Conservation (phyloP, 2,888 invertebrate genomes). For the Boloria euphrosyne region DNA sequence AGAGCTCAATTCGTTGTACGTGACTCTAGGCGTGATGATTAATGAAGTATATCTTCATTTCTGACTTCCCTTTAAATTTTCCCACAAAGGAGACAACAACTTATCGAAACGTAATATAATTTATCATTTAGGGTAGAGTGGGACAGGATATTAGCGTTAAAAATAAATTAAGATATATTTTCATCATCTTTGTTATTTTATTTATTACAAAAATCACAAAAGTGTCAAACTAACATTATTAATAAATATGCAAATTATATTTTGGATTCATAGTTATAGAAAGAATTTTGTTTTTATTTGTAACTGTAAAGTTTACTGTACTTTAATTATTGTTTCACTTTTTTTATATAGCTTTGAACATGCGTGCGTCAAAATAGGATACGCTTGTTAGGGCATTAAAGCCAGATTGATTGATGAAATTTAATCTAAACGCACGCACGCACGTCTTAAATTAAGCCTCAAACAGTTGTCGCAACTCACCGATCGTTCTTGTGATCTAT, state of each 20-base stretch:
- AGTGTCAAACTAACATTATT: too few relatives aligned
- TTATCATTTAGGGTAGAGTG: constrained; percentile 20
- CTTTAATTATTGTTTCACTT: too few relatives aligned
- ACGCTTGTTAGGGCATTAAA: too few relatives aligned
- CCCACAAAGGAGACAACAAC: constrained; percentile 28
- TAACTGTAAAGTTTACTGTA: too few relatives aligned
- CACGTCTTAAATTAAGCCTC: constrained; percentile 72
- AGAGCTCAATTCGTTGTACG: constrained; percentile 34
- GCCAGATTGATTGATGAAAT: too few relatives aligned
- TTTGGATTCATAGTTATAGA: too few relatives aligned
- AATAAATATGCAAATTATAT: too few relatives aligned
- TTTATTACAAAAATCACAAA: too few relatives aligned
- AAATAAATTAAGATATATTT: background rate
- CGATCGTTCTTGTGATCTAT: constrained; percentile 56
- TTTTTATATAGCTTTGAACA: too few relatives aligned
- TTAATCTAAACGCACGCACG: constrained; percentile 40
- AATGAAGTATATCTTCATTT: constrained; percentile 36
- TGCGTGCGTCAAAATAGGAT: too few relatives aligned
- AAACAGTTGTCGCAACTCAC: constrained; percentile 69
- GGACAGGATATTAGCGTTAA: constrained; percentile 3
- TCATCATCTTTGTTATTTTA: too few relatives aligned
- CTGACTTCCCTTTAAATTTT: constrained; percentile 33
- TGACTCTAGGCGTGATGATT: constrained; percentile 39
- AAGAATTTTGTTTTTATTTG: too few relatives aligned
- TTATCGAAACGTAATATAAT: constrained; percentile 28